Evolutionary conservation across 1,140 invertebrate genomes (phyloP), one percentile per base, ranked within the genome.

Genomic region (Doryteuthis pealeii): DNA sequence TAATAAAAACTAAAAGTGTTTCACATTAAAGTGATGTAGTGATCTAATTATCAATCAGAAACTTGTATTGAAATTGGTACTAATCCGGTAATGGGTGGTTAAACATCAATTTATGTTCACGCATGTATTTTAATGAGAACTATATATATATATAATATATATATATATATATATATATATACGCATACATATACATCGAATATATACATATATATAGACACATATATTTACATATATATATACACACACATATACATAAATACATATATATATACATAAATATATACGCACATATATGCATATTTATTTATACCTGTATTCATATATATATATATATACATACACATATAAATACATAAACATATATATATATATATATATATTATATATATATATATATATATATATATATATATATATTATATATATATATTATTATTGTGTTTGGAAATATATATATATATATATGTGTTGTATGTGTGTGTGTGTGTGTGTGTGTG

Each of bases 331-430:
- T 26, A 58, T 58, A 6, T 58, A 58, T 26, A 58, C 15, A 58
- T 58, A 58, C 15, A 58, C 15, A 58, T 15, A 58, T 58, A 6
- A 3, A 58, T n/a, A 58, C 15, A 58, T 58, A 58, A 5, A 58
- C 15, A 58, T 58, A 58, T 58, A 58, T 58, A 58, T 58, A 58
- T 58, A 58, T 58, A 58, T 58, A 58, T 58, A 58, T 58, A 58
- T 58, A 58, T 58, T 2, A 40, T 40, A n/a, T n/a, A n/a, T 49
- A 22, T 49, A 22, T 22, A 22, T 49, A 22, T 22, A 22, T 49
- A 49, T 49, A 22, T 49, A 49, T 49, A 49, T 49, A 49, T 49
- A 1, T 49, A n/a, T n/a, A n/a, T n/a, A n/a, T n/a, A n/a, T n/a
- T n/a, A n/a, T n/a, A n/a, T n/a, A n/a, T n/a, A n/a, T n/a, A n/a